Base-by-base conservation (phyloP, 2,888 invertebrate genomes). In the Papilio gigon region DNA sequence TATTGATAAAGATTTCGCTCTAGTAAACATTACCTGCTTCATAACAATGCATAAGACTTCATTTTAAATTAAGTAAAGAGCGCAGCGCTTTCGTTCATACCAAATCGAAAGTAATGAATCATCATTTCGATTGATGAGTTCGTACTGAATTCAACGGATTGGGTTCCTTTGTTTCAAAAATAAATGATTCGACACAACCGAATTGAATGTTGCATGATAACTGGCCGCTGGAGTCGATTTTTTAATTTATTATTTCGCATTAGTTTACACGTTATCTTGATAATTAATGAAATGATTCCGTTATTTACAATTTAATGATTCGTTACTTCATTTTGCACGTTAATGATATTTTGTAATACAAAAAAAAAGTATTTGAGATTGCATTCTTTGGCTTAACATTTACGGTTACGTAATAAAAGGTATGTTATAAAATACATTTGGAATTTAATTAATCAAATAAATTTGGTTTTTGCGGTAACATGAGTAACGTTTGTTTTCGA, bases 111-210 rank as follows among this genome's bases (percentile, higher is more conserved):
- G 17, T 56, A 20, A 47, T 47, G 30, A 30, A 47, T 53, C 64
- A 53, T 35, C 25, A 53, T 2, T 40, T 27, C 27, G 27, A 58
- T 65, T 56, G 56, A 56, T 65, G 65, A 50, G 20, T 65, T 11
- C 35, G 8, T 1, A 53, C 40, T 20, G 47, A 60, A 60, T 61
- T 53, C 22, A 47, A 60, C 60, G 27, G 17, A 66, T 60, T 33
- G 35, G 14, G n/a, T 59, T 33, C 60, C 47, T 61, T 67, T 67
- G 67, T 67, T 53, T 67, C n/a, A 40, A 61, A 42, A 67, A 53
- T 40, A 67, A 67, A 67, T 53, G 40, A 61, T 40, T 53, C 9
- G 33, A 53, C 53, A 30, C 27, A 27, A 33, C 30, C 40, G 37
- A 61, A 53, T 61, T 50, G 61, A 60, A 50, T 50, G 50, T 50